Evolutionary conservation across 2,113 vertebrate species (phyloP).

Genomic region (Columbina picui): DNA sequence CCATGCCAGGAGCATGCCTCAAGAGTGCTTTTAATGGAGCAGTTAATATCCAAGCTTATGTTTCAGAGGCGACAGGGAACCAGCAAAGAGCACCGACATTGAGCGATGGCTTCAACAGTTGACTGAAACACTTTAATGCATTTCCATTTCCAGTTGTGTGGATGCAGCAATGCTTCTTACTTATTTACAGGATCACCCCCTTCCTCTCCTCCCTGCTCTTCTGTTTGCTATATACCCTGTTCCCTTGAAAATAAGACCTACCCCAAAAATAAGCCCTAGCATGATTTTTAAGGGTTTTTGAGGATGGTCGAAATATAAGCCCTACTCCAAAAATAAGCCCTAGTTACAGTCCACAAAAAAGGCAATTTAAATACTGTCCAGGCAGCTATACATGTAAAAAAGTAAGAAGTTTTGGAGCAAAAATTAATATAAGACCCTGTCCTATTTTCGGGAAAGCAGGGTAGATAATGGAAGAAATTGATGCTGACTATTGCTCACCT

Average conservation of each 20-base stretch:
- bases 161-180: slow-evolving; percentile 37
- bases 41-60: slow-evolving; percentile 34
- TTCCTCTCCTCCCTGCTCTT: background rate
- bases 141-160: slow-evolving; percentile 57
- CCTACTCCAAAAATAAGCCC: too few species aligned
- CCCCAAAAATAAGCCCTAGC: too few species aligned
- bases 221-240: background rate
- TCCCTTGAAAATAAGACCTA: too few species aligned
- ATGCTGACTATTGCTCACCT: slow-evolving; percentile 35
- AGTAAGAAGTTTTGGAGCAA: too few species aligned
- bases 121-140: slow-evolving; percentile 52
- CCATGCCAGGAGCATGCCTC: background rate
- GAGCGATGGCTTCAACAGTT: slow-evolving; percentile 37
- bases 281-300: too few species aligned
- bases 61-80: slow-evolving; percentile 11
- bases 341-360: too few species aligned
- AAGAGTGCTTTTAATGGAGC: slow-evolving; percentile 30
- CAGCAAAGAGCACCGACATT: background rate
- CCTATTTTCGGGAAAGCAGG: too few species aligned
- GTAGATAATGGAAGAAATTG: slow-evolving; percentile 43
- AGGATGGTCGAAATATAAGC: too few species aligned
- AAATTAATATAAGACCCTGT: too few species aligned
- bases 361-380: too few species aligned
- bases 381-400: too few species aligned
- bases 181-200: slow-evolving; percentile 49